phyloP scores from a whole-genome alignment of 2,113 vertebrate genomes.

The Callaeas wilsoni region DNA sequence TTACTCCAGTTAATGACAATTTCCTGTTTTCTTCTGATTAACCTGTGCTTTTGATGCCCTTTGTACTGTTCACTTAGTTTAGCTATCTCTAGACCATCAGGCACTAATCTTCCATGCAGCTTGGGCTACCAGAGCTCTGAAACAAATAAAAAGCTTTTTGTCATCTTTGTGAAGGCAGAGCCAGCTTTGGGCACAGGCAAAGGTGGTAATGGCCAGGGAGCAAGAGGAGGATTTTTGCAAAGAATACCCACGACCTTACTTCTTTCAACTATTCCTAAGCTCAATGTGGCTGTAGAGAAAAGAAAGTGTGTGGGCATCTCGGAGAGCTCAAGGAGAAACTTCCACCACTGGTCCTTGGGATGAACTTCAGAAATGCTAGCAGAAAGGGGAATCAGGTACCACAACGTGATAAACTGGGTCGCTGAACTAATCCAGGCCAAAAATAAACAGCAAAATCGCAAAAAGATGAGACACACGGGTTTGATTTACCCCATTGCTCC shows the following conservation, averaged over 20 bases:
- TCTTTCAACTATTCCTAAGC: neutral
- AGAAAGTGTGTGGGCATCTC: neutral
- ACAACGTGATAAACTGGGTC: neutral
- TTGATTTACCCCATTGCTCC: neutral
- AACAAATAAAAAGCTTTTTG: neutral
- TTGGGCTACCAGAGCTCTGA: neutral
- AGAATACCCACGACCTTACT: neutral
- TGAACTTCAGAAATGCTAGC: neutral
- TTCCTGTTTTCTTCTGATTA: neutral
- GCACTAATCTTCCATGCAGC: neutral
- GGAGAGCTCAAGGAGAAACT: neutral
- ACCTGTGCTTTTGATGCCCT: neutral
- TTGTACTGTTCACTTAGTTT: neutral
- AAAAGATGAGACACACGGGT: neutral
- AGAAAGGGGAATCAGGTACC: neutral
- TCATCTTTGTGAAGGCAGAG: neutral
- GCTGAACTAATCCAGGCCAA: neutral
- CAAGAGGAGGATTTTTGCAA: neutral
- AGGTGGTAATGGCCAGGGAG: neutral
- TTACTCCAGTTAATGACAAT: neutral
- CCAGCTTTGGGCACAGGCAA: neutral
- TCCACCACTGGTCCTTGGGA: neutral
- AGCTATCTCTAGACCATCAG: neutral
- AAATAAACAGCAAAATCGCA: neutral
- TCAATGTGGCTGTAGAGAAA: neutral